Evolutionary conservation across 2,113 vertebrate species (phyloP).

Genomic region (Myrmecophaga tridactyla): DNA sequence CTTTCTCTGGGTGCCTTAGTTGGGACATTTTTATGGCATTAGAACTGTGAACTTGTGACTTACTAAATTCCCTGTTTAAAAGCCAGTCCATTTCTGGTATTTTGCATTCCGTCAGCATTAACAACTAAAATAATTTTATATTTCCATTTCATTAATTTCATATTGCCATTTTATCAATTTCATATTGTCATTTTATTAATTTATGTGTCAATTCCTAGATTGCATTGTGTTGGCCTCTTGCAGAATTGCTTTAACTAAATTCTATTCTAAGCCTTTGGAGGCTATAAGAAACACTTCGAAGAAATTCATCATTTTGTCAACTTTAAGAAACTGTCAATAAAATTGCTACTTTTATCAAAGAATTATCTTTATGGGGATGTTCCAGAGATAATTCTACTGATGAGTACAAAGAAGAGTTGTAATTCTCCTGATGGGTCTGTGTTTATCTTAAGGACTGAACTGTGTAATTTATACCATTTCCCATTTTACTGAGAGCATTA

Average conservation of each 20-base stretch:
- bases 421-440: neutral
- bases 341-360: neutral
- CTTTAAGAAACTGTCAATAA: slow-evolving; percentile 14
- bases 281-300: neutral
- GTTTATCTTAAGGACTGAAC: neutral
- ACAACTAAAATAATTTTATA: too few species aligned
- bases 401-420: neutral
- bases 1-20: too few species aligned
- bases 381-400: neutral
- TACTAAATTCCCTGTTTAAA: too few species aligned
- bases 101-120: too few species aligned
- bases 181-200: neutral
- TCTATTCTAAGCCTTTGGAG: neutral
- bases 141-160: too few species aligned
- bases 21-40: too few species aligned
- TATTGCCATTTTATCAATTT: neutral
- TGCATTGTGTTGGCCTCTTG: neutral
- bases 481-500: neutral
- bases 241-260: neutral
- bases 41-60: too few species aligned
- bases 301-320: neutral
- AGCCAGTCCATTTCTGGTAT: too few species aligned
- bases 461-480: neutral
- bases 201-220: neutral
- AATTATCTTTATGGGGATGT: neutral